phyloP scores from a whole-genome alignment of 1,140 invertebrate species.

The Drosophila auraria region DNA sequence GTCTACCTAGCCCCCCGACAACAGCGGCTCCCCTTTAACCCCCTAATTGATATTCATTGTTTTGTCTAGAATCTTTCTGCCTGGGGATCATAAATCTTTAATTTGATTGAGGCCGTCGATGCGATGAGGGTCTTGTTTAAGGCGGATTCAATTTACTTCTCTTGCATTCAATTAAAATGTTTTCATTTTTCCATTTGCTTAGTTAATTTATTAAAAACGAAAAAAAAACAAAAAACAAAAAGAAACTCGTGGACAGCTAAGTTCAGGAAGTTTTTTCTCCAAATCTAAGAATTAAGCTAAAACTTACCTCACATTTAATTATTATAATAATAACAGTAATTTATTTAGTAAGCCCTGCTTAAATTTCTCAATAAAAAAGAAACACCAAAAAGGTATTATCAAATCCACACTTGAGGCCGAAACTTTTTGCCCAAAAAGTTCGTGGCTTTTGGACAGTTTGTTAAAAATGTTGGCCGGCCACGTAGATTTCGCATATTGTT shows the following conservation, averaged over 20 bases:
- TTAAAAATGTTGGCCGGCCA: slow-evolving; percentile 19
- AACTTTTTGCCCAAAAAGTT: slow-evolving; percentile 18
- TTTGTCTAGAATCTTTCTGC: slow-evolving; percentile 42
- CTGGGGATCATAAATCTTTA: slow-evolving; percentile 55
- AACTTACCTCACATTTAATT: neutral
- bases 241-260: slow-evolving; percentile 1
- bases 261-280: neutral
- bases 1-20: slow-evolving; percentile 8
- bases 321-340: neutral
- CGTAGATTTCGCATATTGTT: slow-evolving; percentile 57
- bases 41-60: slow-evolving; percentile 62
- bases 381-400: neutral
- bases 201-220: slow-evolving; percentile 28
- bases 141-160: slow-evolving; percentile 53
- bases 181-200: slow-evolving; percentile 34
- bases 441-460: slow-evolving; percentile 18
- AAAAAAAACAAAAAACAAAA: neutral
- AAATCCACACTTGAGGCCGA: neutral
- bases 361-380: neutral
- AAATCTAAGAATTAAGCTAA: too few species aligned
- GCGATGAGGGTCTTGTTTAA: slow-evolving; percentile 53
- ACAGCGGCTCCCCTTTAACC: slow-evolving; percentile 3
- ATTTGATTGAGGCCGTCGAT: slow-evolving; percentile 54
- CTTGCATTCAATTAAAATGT: slow-evolving; percentile 54
- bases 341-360: neutral